phyloP scores from a whole-genome alignment of 2,113 vertebrate genomes.

The human region DNA sequence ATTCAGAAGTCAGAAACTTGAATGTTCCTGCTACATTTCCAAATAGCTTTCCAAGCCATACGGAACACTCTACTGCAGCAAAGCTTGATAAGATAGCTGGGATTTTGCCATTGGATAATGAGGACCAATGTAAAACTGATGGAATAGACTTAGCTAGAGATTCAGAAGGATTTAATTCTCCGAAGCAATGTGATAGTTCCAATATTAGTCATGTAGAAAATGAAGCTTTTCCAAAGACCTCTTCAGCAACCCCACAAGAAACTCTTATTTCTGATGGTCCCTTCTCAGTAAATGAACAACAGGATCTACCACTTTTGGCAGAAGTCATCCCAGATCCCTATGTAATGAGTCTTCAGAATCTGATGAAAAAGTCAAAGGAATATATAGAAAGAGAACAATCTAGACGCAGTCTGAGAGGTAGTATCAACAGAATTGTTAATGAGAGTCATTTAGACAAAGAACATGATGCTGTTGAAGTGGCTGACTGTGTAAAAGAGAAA shows the following conservation, averaged over 20 bases:
- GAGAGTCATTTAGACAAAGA: slow-evolving; percentile 89
- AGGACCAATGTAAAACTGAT: slow-evolving; percentile 17
- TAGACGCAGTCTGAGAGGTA: slow-evolving; percentile 80
- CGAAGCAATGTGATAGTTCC: slow-evolving; percentile 62
- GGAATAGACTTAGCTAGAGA: slow-evolving; percentile 30
- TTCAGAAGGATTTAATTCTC: slow-evolving; percentile 48
- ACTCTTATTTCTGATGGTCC: background rate
- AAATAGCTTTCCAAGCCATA: slow-evolving; percentile 58
- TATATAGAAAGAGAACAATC: slow-evolving; percentile 90
- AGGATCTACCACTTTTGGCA: background rate
- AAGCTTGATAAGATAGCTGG: slow-evolving; percentile 70
- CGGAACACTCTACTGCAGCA: background rate
- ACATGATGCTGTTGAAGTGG: slow-evolving; percentile 80
- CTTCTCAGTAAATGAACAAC: slow-evolving; percentile 62
- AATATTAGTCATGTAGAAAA: background rate
- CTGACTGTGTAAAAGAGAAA: slow-evolving; percentile 78
- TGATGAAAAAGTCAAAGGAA: slow-evolving; percentile 93
- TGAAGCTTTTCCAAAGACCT: background rate
- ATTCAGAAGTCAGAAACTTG: slow-evolving; percentile 75
- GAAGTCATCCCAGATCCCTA: slow-evolving; percentile 82
- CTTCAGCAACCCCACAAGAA: background rate
- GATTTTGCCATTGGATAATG: slow-evolving; percentile 27
- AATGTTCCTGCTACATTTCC: slow-evolving; percentile 77
- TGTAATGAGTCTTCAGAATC: slow-evolving; percentile 90
- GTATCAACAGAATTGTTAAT: slow-evolving; percentile 60